Conservation (phyloP, 1,140 invertebrate genomes). For the Cherax quadricarinatus region DNA sequence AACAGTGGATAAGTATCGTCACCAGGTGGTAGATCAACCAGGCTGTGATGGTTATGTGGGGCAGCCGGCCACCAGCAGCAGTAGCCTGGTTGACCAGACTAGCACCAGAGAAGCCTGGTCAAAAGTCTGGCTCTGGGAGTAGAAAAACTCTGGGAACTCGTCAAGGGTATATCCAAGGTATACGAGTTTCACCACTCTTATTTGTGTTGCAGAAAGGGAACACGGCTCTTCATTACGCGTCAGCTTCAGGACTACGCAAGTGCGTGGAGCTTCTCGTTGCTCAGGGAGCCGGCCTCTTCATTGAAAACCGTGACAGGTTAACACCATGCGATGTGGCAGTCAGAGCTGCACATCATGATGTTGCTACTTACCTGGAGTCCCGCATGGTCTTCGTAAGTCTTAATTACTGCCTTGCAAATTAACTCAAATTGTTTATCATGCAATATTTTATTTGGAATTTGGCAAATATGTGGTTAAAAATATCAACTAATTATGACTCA, state of each 20-base stretch:
- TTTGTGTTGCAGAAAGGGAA: slow-evolving; percentile 80
- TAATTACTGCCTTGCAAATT: neutral
- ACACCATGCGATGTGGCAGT: slow-evolving; percentile 84
- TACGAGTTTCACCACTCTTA: neutral
- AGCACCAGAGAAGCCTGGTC: too few species aligned
- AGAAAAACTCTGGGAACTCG: too few species aligned
- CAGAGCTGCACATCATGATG: slow-evolving; percentile 80
- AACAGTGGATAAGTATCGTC: too few species aligned
- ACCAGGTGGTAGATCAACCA: too few species aligned
- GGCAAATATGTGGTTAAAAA: too few species aligned
- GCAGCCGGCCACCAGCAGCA: too few species aligned
- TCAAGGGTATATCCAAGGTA: too few species aligned
- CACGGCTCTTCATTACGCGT: slow-evolving; percentile 84
- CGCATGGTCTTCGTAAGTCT: slow-evolving; percentile 85
- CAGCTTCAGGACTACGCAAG: slow-evolving; percentile 81
- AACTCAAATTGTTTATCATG: too few species aligned
- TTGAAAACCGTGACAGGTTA: slow-evolving; percentile 82
- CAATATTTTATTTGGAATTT: neutral
- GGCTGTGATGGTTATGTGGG: too few species aligned
- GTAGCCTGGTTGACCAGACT: too few species aligned
- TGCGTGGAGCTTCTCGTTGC: slow-evolving; percentile 83
- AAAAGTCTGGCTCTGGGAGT: too few species aligned
- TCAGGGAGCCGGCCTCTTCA: slow-evolving; percentile 81
- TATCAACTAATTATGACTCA: too few species aligned
- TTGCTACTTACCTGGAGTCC: slow-evolving; percentile 83